Evolutionary conservation across 1,140 invertebrate genomes (phyloP).

Genomic region (Palaemon carinicauda): DNA sequence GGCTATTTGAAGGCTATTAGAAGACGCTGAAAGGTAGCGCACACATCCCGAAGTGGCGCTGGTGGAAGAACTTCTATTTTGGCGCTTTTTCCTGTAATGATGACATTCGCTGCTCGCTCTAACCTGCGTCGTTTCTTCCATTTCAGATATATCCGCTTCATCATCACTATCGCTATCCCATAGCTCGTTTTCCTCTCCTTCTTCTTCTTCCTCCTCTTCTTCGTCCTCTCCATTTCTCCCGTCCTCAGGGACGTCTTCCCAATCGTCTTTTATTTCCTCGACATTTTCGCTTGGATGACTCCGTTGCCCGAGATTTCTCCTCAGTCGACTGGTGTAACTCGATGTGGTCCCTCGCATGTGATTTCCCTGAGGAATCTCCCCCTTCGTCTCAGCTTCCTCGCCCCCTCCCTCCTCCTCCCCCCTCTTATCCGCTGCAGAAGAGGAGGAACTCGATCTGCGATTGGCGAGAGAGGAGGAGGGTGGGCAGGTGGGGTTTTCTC

Average conservation of each 20-base stretch:
- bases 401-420: not conserved
- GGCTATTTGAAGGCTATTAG: constrained; percentile 21
- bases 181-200: not conserved
- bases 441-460: too few species aligned
- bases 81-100: not conserved
- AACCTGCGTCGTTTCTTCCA: not conserved
- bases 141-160: not conserved
- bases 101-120: not conserved
- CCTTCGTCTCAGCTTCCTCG: not conserved
- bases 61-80: too few species aligned
- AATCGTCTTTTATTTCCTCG: too few species aligned
- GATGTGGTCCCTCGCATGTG: too few species aligned
- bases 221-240: too few species aligned
- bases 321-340: too few species aligned
- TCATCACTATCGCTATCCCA: not conserved
- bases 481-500: not conserved
- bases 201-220: not conserved
- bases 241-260: too few species aligned
- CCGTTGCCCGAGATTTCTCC: too few species aligned
- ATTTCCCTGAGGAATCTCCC: not conserved
- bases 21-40: not conserved
- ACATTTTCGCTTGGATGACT: too few species aligned
- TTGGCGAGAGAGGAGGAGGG: not conserved
- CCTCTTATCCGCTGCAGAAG: not conserved
- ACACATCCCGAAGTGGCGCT: too few species aligned